A percentile compares a stretch with the other conserved stretches of the same genome.
These are phyloP conservation scores for Danaus chrysippus DNA, from an alignment of 2,888 invertebrate species.

Conservation along the genomic window DNA sequence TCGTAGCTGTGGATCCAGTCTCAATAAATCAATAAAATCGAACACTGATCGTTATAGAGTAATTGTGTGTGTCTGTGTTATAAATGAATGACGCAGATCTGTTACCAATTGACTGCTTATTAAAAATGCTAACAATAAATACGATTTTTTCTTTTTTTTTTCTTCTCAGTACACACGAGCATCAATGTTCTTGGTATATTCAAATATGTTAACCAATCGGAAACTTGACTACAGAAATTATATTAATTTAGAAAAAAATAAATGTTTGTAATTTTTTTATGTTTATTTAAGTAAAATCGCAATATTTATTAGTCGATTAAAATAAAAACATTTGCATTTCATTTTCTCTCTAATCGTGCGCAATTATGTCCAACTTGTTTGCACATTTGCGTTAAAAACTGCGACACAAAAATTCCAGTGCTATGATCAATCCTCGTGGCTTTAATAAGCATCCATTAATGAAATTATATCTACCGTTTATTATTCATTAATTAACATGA, in stretches of 20 bases:
- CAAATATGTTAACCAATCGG: too few species aligned
- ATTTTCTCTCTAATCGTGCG: background rate
- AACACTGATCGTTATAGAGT: slow-evolving; percentile 20
- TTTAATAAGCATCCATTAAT: slow-evolving; percentile 27
- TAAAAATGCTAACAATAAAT: background rate
- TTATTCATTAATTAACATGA: background rate
- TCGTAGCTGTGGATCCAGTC: slow-evolving; percentile 11
- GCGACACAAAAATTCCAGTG: slow-evolving; percentile 23
- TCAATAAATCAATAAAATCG: slow-evolving; percentile 25
- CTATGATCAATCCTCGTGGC: slow-evolving; percentile 26
- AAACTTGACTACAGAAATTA: too few species aligned
- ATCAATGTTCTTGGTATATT: too few species aligned
- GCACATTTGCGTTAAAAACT: slow-evolving; percentile 18
- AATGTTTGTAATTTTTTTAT: too few species aligned
- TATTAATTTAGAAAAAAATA: too few species aligned
- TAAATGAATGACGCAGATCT: slow-evolving; percentile 24
- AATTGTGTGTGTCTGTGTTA: slow-evolving; percentile 11
- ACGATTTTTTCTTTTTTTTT: background rate
- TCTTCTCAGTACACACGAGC: background rate
- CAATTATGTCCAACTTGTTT: slow-evolving; percentile 19
- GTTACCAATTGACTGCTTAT: background rate
- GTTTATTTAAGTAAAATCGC: too few species aligned
- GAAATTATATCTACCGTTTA: slow-evolving; percentile 20
- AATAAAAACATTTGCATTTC: background rate
- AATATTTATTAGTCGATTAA: background rate